Conservation (phyloP, 1,140 invertebrate species). For the Dreissena rostriformis region DNA sequence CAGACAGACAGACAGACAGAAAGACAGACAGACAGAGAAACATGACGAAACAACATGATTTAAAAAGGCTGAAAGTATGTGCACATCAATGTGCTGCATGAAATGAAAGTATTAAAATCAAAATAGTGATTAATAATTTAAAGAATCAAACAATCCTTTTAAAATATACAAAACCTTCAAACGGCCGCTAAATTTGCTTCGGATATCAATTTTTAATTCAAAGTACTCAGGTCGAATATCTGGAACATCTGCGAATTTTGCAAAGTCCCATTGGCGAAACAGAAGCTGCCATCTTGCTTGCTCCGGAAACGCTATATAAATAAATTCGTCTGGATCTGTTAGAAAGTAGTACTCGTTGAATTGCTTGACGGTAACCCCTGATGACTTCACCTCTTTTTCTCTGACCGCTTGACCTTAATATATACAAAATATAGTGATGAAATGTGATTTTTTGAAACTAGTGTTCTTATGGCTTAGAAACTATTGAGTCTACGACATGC, state of each 20-base stretch:
- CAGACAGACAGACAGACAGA: too few relatives aligned
- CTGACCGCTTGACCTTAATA: slow-evolving; percentile 49
- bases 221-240: slow-evolving; percentile 46
- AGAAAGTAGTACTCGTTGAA: slow-evolving; percentile 73
- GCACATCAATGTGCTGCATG: too few relatives aligned
- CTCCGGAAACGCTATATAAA: slow-evolving; percentile 63
- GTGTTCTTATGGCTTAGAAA: too few relatives aligned
- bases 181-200: slow-evolving; percentile 37
- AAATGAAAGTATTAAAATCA: too few relatives aligned
- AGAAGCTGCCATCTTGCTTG: slow-evolving; percentile 70
- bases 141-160: too few relatives aligned
- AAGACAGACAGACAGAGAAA: too few relatives aligned
- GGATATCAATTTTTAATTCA: slow-evolving; percentile 32
- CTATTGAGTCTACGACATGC: too few relatives aligned
- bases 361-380: slow-evolving; percentile 12
- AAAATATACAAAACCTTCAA: background rate
- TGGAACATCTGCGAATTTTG: slow-evolving; percentile 55
- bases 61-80: too few relatives aligned
- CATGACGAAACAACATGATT: too few relatives aligned
- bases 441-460: too few relatives aligned
- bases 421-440: background rate
- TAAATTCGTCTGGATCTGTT: slow-evolving; percentile 70
- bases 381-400: slow-evolving; percentile 48
- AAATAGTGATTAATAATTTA: too few relatives aligned
- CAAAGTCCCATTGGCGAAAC: slow-evolving; percentile 55